Evolutionary conservation across 2,888 invertebrate species (phyloP), one percentile per base, ranked within the genome.

Genomic region (Salpingus planirostris): DNA sequence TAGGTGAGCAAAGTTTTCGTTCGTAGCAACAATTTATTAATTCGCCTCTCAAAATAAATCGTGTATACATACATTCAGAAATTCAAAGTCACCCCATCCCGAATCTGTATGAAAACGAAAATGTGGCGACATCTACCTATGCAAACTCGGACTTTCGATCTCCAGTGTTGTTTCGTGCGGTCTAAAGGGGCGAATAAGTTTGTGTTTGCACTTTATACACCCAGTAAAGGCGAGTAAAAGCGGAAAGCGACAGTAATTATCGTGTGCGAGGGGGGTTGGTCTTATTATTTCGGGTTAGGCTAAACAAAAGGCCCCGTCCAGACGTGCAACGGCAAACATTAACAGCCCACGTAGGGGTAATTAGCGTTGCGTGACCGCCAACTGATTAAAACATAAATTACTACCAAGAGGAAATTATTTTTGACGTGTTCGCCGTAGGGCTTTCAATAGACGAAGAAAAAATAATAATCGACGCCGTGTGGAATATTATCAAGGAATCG

Each of bases 321-420:
- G 44, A 47, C 46, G 44, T 43, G 43, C 47, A 46, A n/a, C n/a
- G n/a, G 49, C 42, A 49, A 50, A 50, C 46, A 48, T 52, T 51
- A 50, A 55, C 53, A 50, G 49, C 51, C 55, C 57, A 57, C 57
- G 55, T 55, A 53, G 53, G 55, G 52, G 58, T 62, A 64, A 64
- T 64, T 62, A 62, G 53, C 49, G 54, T 64, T 57, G 62, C 64
- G 64, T 64, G 64, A 59, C 60, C 54, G 47, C 48, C 46, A 47
- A 58, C 55, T 61, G 62, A 64, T 64, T 64, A 64, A 64, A 64
- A 64, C 62, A 60, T 62, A 64, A 64, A 64, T 64, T 60, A 57
- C 59, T 47, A 49, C 49, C 48, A 50, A 52, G 50, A 55, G 57
- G 57, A 60, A 62, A 60, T 62, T 60, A 59, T 57, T 57, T 56